Percentiles rank a stretch among this genome's conserved stretches.
phyloP scores from a whole-genome alignment of 2,888 invertebrate species.

The Conomelus anceps region DNA sequence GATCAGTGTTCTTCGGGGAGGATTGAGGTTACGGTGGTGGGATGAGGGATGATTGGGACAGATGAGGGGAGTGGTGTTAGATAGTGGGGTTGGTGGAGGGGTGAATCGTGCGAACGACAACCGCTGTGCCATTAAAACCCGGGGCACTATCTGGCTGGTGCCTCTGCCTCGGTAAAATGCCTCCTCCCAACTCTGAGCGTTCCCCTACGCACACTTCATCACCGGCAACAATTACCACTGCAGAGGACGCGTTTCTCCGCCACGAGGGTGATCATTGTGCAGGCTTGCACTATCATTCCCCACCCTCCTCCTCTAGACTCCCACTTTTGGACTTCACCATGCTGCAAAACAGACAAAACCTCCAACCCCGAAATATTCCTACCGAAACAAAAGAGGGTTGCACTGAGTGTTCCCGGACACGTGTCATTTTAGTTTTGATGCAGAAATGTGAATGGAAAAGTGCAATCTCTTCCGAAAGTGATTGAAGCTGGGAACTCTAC shows the following conservation, averaged over 20 bases:
- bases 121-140: neutral
- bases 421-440: neutral
- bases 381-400: neutral
- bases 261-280: neutral
- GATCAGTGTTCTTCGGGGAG: neutral
- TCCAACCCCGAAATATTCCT: neutral
- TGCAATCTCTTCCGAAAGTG: neutral
- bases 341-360: neutral
- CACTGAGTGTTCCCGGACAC: neutral
- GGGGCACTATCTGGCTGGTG: neutral
- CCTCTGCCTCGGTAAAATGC: neutral
- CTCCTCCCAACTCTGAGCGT: neutral
- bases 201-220: neutral
- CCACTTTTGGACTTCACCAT: neutral
- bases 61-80: constrained; percentile 1
- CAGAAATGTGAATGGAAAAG: neutral
- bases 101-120: neutral
- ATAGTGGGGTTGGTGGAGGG: neutral
- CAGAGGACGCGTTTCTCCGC: neutral
- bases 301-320: neutral
- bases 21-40: neutral
- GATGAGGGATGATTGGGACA: constrained; percentile 4
- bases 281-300: neutral
- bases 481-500: too few relatives aligned
- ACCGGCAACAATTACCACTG: neutral